These are phyloP conservation scores for Tuberolachnus salignus DNA, from an alignment of 2,888 invertebrate genomes.

Conservation along the genomic window DNA sequence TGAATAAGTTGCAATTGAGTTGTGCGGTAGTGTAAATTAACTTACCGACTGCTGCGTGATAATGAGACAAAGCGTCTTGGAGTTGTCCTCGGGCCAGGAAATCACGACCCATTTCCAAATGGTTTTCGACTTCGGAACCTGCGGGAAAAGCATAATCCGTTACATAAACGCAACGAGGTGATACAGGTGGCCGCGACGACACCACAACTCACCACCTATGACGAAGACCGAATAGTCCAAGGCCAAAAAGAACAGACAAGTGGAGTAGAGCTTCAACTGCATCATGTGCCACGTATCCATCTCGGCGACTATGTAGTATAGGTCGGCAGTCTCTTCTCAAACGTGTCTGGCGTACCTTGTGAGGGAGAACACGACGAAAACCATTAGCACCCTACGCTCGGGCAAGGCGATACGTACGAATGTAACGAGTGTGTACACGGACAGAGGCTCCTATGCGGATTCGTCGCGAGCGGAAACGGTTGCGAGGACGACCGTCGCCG, in stretches of 20 bases:
- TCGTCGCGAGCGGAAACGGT: not conserved
- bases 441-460: not conserved
- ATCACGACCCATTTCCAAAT: constrained; percentile 91
- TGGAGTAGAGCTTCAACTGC: constrained; percentile 43
- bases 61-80: constrained; percentile 94
- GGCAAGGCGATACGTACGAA: not conserved
- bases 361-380: not conserved
- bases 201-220: constrained; percentile 23
- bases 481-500: not conserved
- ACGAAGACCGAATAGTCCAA: constrained; percentile 24
- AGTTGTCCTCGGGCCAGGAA: constrained; percentile 91
- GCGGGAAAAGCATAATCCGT: not conserved
- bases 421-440: not conserved
- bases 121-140: constrained; percentile 79
- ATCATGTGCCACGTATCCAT: constrained; percentile 50
- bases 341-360: not conserved
- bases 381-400: constrained; percentile 29
- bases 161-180: not conserved
- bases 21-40: not conserved
- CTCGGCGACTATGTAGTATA: not conserved
- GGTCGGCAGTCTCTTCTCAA: not conserved
- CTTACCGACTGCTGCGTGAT: constrained; percentile 95
- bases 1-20: too few species aligned
- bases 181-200: not conserved
- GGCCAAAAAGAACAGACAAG: constrained; percentile 51